Percentiles rank a stretch among this genome's conserved stretches.
These are phyloP conservation scores for Botia almorhae DNA, from an alignment of 2,797 vertebrate species.

Conservation along the genomic window DNA sequence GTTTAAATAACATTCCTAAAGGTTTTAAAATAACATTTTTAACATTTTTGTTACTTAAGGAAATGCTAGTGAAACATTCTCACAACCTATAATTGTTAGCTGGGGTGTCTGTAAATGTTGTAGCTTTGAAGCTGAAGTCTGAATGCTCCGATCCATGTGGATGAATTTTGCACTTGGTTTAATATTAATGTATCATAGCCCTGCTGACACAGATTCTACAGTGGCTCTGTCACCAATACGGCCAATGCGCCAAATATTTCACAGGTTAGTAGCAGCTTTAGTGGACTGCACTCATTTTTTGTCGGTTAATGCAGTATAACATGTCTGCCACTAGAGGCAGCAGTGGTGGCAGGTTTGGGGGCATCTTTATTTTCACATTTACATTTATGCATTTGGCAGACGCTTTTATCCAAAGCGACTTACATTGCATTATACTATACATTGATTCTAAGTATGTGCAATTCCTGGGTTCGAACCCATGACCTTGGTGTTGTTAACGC, in stretches of 20 bases:
- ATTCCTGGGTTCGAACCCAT: no score
- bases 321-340: not conserved
- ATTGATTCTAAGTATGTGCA: no score
- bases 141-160: not conserved
- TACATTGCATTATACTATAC: no score
- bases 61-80: no score
- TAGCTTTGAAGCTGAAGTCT: not conserved
- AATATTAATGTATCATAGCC: not conserved
- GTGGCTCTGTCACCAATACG: not conserved
- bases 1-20: no score
- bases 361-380: not conserved
- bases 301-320: not conserved
- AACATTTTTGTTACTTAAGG: no score
- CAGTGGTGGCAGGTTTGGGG: no score
- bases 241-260: not conserved
- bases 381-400: no score
- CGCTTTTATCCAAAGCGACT: no score
- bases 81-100: no score
- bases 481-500: no score
- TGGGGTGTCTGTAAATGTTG: not conserved
- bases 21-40: no score
- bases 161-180: not conserved
- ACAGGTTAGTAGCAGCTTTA: not conserved
- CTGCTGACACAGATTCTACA: not conserved
- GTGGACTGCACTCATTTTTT: not conserved